Evolutionary conservation across 2,113 vertebrate species (phyloP).

Genomic region (Nettapus auritus): DNA sequence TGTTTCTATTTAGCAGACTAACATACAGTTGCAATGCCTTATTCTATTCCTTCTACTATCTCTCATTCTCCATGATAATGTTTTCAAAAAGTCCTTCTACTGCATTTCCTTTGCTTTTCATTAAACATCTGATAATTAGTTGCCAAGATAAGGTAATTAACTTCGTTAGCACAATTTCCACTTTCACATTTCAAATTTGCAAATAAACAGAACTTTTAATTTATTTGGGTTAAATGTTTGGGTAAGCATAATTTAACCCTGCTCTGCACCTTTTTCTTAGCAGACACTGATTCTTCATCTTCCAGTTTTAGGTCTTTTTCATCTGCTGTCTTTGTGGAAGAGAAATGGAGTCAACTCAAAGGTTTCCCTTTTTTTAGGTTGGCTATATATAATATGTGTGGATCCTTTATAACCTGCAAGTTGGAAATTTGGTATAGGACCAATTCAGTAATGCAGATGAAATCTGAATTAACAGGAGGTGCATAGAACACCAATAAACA

Average conservation of each 20-base stretch:
- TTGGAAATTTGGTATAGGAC: background rate
- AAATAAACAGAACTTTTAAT: conserved; percentile 22
- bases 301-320: background rate
- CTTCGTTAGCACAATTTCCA: conserved; percentile 37
- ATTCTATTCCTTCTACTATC: background rate
- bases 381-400: background rate
- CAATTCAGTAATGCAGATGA: background rate
- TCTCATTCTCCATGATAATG: background rate
- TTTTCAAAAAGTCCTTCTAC: background rate
- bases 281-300: background rate
- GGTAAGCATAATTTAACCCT: background rate
- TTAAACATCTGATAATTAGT: conserved; percentile 8
- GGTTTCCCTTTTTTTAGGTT: background rate
- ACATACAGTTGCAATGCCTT: background rate
- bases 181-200: conserved; percentile 37
- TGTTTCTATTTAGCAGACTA: background rate
- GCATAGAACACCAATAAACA: background rate
- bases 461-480: background rate
- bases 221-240: background rate
- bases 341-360: background rate
- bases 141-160: conserved; percentile 34
- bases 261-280: background rate
- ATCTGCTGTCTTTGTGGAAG: background rate
- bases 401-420: background rate
- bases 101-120: background rate